Evolutionary conservation across 2,113 vertebrate species (phyloP).

Genomic region (Ammodytes dubius): DNA sequence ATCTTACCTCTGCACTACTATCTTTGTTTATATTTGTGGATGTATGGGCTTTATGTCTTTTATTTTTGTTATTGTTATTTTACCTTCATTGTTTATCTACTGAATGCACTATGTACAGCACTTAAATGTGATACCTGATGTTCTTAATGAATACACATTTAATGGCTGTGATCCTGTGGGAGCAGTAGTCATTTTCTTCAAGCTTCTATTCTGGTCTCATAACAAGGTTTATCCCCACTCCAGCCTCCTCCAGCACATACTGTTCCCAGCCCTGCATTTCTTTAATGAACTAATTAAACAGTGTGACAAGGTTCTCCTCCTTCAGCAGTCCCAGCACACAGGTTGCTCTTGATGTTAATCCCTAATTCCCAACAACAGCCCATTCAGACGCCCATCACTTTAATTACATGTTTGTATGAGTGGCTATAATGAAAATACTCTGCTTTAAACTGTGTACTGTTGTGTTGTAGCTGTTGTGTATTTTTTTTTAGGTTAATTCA

Average conservation of each 20-base stretch:
- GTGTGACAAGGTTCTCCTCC: slow-evolving; percentile 48
- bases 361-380: slow-evolving; percentile 41
- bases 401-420: slow-evolving; percentile 16
- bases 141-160: slow-evolving; percentile 32
- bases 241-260: slow-evolving; percentile 11
- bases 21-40: no score
- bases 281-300: slow-evolving; percentile 70
- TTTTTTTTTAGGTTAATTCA: neutral
- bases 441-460: slow-evolving; percentile 1
- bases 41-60: no score
- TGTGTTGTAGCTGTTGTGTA: neutral
- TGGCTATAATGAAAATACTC: slow-evolving; percentile 42
- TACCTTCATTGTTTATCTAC: no score
- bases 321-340: slow-evolving; percentile 42
- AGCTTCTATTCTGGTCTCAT: slow-evolving; percentile 27
- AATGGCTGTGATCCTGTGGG: slow-evolving; percentile 21
- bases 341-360: slow-evolving; percentile 51
- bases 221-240: slow-evolving; percentile 21
- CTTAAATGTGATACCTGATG: neutral
- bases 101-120: no score
- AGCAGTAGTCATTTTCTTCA: slow-evolving; percentile 15
- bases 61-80: no score
- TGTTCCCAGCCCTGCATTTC: slow-evolving; percentile 43
- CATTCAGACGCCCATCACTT: slow-evolving; percentile 42
- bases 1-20: no score